Evolutionary conservation across 2,888 invertebrate species (phyloP).

Genomic region (Cactoblastis cactorum): DNA sequence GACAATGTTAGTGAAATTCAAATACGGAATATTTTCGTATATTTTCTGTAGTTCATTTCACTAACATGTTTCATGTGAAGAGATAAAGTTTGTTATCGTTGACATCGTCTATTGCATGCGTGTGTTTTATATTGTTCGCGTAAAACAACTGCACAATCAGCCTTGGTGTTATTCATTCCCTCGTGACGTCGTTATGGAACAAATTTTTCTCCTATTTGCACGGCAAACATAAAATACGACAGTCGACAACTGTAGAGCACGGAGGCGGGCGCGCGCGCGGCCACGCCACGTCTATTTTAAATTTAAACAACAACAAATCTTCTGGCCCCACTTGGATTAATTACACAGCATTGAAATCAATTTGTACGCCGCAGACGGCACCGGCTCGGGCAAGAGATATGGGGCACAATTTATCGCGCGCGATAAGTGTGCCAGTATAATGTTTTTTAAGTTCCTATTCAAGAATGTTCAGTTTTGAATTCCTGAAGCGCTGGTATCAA

Average conservation of each 20-base stretch:
- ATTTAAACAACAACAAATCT: slow-evolving; percentile 26
- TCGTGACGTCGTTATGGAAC: slow-evolving; percentile 66
- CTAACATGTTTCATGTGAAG: neutral
- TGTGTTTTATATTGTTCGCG: slow-evolving; percentile 34
- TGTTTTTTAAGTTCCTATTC: slow-evolving; percentile 44
- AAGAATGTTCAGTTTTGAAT: slow-evolving; percentile 73
- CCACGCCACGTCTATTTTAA: slow-evolving; percentile 48
- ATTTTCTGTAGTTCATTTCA: neutral
- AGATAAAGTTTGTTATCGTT: neutral
- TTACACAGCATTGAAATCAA: slow-evolving; percentile 35
- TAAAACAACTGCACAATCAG: slow-evolving; percentile 54
- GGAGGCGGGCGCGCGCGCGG: slow-evolving; percentile 51
- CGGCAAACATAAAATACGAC: slow-evolving; percentile 58
- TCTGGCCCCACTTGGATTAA: slow-evolving; percentile 35
- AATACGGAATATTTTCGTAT: neutral
- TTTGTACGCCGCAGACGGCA: slow-evolving; percentile 24
- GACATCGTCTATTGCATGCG: slow-evolving; percentile 8
- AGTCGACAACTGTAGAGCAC: slow-evolving; percentile 40
- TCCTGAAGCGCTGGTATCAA: slow-evolving; percentile 70
- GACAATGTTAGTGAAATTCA: too few relatives aligned
- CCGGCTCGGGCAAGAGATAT: slow-evolving; percentile 38
- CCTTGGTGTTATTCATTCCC: slow-evolving; percentile 66
- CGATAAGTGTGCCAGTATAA: slow-evolving; percentile 59
- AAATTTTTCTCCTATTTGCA: slow-evolving; percentile 69
- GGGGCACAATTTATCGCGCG: slow-evolving; percentile 50